These are phyloP conservation scores for Thymallus thymallus DNA, from an alignment of 2,113 vertebrate genomes.

Conservation along the genomic window DNA sequence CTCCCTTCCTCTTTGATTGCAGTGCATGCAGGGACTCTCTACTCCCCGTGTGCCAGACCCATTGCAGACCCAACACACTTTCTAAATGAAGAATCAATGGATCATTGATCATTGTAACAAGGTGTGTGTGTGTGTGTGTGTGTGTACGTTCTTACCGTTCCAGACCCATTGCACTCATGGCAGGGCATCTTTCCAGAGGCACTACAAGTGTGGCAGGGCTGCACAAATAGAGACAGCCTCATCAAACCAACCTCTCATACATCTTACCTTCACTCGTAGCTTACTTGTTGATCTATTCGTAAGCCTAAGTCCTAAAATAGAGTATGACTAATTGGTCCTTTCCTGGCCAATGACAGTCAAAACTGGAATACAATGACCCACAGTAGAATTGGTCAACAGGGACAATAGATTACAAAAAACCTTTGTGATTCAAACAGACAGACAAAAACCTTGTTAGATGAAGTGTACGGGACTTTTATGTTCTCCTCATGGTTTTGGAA, in stretches of 20 bases:
- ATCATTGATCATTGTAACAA: too few relatives aligned
- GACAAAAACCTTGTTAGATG: conserved; percentile 73
- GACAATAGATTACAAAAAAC: not conserved
- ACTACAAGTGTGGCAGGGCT: conserved; percentile 64
- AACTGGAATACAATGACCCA: too few relatives aligned
- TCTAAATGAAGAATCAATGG: conserved; percentile 39
- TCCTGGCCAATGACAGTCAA: too few relatives aligned
- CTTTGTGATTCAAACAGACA: conserved; percentile 13
- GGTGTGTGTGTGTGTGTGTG: too few relatives aligned
- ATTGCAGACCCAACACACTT: conserved; percentile 48
- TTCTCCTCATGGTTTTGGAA: conserved; percentile 63
- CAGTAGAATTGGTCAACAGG: too few relatives aligned
- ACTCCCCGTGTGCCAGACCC: conserved; percentile 31
- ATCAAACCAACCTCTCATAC: not conserved
- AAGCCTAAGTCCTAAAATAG: not conserved
- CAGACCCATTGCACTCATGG: conserved; percentile 46
- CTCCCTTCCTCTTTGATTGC: conserved; percentile 49
- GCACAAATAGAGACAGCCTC: conserved; percentile 12
- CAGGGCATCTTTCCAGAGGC: conserved; percentile 51
- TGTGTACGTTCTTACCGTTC: conserved; percentile 52
- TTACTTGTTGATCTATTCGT: not conserved
- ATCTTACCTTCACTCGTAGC: not conserved
- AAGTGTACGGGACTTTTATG: conserved; percentile 74
- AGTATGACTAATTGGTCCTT: too few relatives aligned
- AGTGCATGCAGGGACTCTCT: conserved; percentile 29